Conservation (phyloP, 2,113 vertebrate genomes). For the Monarcha castaneiventris region DNA sequence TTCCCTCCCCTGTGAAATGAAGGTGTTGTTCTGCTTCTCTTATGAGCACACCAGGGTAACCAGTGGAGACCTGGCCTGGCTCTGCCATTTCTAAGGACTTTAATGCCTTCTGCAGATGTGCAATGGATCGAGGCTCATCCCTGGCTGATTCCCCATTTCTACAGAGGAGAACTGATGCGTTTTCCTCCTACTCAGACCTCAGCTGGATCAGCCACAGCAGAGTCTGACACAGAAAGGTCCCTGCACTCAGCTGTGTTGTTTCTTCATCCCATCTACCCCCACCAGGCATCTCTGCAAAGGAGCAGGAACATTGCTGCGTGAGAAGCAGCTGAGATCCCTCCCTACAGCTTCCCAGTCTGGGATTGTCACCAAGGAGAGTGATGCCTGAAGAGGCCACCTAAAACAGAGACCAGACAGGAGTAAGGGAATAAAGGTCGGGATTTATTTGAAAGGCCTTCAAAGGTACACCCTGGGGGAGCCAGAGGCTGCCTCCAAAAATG, state of each 20-base stretch:
- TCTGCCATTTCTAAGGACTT: not conserved
- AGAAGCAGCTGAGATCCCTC: not conserved
- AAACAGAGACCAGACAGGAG: no score
- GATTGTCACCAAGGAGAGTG: not conserved
- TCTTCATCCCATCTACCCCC: not conserved
- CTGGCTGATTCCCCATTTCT: not conserved
- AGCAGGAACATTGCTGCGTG: fast-evolving
- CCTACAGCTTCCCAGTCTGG: not conserved
- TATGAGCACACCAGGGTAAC: no score
- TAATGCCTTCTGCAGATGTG: not conserved
- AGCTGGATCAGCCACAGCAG: not conserved
- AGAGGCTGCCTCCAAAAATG: no score
- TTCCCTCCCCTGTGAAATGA: not conserved
- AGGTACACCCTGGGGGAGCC: no score
- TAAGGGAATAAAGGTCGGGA: no score
- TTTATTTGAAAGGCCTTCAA: no score
- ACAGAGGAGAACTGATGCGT: not conserved
- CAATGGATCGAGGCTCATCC: not conserved
- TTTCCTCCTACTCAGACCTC: not conserved
- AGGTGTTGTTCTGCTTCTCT: not conserved
- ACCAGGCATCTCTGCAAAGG: not conserved
- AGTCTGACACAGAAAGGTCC: not conserved
- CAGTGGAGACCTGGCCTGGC: not conserved
- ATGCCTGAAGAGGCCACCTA: no score
- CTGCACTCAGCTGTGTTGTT: not conserved